Percentiles rank a stretch among this genome's conserved stretches.
Evolutionary conservation across 2,888 invertebrate genomes (phyloP).

Genomic region (Antheraea yamamai): DNA sequence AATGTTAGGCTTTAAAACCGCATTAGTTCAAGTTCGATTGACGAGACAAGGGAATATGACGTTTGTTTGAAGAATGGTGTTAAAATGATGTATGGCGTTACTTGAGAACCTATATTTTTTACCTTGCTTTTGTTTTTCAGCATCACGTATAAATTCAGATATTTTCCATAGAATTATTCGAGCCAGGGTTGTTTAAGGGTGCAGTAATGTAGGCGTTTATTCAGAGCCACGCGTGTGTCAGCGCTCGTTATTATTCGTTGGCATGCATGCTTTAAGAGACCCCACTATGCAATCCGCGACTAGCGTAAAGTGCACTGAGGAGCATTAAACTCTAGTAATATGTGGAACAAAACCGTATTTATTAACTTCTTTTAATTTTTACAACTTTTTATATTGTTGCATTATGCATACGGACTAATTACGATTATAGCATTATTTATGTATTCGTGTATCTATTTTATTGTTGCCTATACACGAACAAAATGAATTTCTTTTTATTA

Average conservation of each 20-base stretch:
- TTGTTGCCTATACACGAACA: too few species aligned
- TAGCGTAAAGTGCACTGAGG: conserved; percentile 16
- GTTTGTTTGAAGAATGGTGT: too few species aligned
- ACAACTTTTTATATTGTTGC: not conserved
- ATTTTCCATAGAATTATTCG: conserved; percentile 14
- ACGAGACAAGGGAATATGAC: too few species aligned
- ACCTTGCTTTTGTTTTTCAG: too few species aligned
- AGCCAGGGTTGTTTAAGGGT: conserved; percentile 25
- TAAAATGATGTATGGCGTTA: too few species aligned
- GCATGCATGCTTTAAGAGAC: conserved; percentile 61
- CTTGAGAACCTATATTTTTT: too few species aligned
- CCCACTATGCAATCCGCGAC: conserved; percentile 17
- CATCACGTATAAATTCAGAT: conserved; percentile 3
- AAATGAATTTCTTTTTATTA: too few species aligned
- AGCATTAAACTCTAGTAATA: conserved; percentile 18
- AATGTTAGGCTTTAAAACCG: too few species aligned
- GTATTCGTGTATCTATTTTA: too few species aligned
- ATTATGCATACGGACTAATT: too few species aligned
- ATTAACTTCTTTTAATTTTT: not conserved
- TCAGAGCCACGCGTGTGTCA: conserved; percentile 63
- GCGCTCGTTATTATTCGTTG: conserved; percentile 68
- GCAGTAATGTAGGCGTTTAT: conserved; percentile 57
- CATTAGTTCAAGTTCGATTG: too few species aligned
- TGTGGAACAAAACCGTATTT: conserved; percentile 16
- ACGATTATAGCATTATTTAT: too few species aligned